These are phyloP conservation scores for Drosophila parthenogenetica DNA, from an alignment of 2,888 invertebrate species.

Conservation along the genomic window DNA sequence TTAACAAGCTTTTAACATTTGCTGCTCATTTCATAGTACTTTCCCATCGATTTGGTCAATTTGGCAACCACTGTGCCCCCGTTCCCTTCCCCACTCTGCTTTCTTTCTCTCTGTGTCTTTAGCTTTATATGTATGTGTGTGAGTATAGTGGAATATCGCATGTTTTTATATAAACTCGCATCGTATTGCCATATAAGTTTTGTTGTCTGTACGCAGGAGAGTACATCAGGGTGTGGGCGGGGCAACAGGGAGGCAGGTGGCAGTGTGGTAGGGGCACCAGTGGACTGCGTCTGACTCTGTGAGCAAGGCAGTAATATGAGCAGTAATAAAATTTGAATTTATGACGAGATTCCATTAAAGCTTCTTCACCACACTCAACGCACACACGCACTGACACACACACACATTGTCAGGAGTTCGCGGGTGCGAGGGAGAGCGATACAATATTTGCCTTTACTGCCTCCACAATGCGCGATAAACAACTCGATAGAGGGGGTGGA, in stretches of 20 bases:
- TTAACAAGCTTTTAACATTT: conserved; percentile 3
- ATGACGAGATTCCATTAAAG: conserved; percentile 84
- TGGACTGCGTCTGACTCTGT: conserved; percentile 42
- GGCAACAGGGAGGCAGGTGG: not conserved
- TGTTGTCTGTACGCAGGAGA: conserved; percentile 31
- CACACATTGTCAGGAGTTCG: conserved; percentile 7
- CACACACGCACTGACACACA: conserved; percentile 17
- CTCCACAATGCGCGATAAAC: conserved; percentile 61
- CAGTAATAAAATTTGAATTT: conserved; percentile 83
- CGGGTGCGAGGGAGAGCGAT: conserved; percentile 28
- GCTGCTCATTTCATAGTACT: conserved; percentile 24
- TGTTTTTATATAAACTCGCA: conserved; percentile 36
- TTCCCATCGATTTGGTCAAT: conserved; percentile 26
- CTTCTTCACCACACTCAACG: conserved; percentile 76
- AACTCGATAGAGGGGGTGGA: conserved; percentile 31
- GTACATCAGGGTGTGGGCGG: not conserved
- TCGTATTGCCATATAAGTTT: conserved; percentile 60
- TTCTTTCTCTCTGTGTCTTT: not conserved
- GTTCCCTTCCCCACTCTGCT: not conserved
- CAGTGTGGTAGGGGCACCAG: not conserved
- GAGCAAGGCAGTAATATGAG: conserved; percentile 75
- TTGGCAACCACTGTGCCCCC: conserved; percentile 52
- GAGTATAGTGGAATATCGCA: conserved; percentile 2
- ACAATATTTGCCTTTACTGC: conserved; percentile 71
- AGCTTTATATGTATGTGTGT: not conserved